A percentile compares a stretch with the other conserved stretches of the same genome.
Conservation (phyloP, 2,797 vertebrate species). For the Sebastes variabilis region DNA sequence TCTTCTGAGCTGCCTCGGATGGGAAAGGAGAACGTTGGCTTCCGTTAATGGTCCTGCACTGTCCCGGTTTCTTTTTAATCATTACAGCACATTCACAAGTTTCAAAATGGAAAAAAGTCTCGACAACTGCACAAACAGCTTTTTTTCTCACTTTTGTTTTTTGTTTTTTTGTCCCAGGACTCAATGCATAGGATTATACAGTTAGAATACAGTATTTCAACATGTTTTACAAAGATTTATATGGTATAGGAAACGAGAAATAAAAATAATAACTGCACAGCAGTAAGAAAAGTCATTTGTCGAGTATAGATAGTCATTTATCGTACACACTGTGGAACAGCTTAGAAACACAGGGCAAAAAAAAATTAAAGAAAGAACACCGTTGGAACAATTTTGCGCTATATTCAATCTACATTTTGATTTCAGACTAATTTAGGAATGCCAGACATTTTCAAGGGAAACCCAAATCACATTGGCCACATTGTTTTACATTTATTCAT, state of each 20-base stretch:
- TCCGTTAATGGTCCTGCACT: constrained; percentile 61
- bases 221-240: constrained; percentile 86
- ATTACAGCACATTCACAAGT: constrained; percentile 82
- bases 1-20: constrained; percentile 76
- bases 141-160: constrained; percentile 62
- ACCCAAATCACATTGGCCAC: constrained; percentile 74
- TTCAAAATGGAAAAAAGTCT: constrained; percentile 69
- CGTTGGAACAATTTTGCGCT: constrained; percentile 78
- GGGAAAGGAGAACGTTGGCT: constrained; percentile 56
- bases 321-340: constrained; percentile 83
- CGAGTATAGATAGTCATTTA: constrained; percentile 85
- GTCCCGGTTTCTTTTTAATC: constrained; percentile 70
- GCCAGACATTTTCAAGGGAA: constrained; percentile 72
- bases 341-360: constrained; percentile 78
- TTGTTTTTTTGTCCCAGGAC: constrained; percentile 71
- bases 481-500: constrained; percentile 70
- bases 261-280: constrained; percentile 88
- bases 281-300: constrained; percentile 86
- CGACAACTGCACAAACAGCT: constrained; percentile 78
- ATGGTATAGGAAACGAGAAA: constrained; percentile 84
- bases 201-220: constrained; percentile 85
- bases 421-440: constrained; percentile 74
- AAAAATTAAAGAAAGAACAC: constrained; percentile 49
- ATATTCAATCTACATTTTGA: constrained; percentile 80
- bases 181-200: constrained; percentile 86